Evolutionary conservation across 2,797 vertebrate species (phyloP).

Genomic region (Sphaeramia orbicularis): DNA sequence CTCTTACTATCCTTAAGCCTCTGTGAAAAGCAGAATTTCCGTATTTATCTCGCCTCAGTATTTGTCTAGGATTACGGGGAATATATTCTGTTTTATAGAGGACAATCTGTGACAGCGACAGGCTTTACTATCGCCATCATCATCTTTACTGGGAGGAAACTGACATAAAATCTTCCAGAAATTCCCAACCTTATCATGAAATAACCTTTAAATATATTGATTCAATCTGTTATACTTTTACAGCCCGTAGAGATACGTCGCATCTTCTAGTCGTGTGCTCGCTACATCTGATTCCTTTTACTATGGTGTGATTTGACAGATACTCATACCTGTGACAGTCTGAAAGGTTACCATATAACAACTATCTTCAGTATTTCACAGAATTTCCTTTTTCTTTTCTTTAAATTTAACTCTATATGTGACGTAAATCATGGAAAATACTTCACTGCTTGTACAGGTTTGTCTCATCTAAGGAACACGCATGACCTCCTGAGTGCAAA

Average conservation of each 20-base stretch:
- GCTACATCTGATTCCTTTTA: slow-evolving; percentile 4
- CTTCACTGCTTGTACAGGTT: too few relatives aligned
- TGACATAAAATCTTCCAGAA: slow-evolving; percentile 22
- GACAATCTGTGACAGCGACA: slow-evolving; percentile 8
- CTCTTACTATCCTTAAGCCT: slow-evolving; percentile 3
- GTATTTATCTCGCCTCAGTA: neutral
- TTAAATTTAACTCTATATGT: too few relatives aligned
- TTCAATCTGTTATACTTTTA: slow-evolving; percentile 32
- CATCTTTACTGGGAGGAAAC: slow-evolving; percentile 3
- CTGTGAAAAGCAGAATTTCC: slow-evolving; percentile 11
- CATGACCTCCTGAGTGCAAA: too few relatives aligned
- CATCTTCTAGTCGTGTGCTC: slow-evolving; percentile 18
- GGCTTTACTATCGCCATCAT: slow-evolving; percentile 17
- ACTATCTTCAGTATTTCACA: too few relatives aligned
- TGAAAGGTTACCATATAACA: slow-evolving; percentile 2
- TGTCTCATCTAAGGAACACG: too few relatives aligned
- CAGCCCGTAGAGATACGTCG: slow-evolving; percentile 10
- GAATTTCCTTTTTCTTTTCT: too few relatives aligned
- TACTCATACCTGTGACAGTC: slow-evolving; percentile 5
- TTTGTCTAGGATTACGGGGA: slow-evolving; percentile 18
- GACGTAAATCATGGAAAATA: too few relatives aligned
- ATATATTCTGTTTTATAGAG: slow-evolving; percentile 30
- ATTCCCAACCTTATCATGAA: slow-evolving; percentile 4
- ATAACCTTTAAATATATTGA: slow-evolving; percentile 44
- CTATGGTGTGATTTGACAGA: slow-evolving; percentile 6